Percentiles rank a stretch among this genome's conserved stretches.
phyloP scores from a whole-genome alignment of 2,797 vertebrate species.

The Rhinophrynus dorsalis region DNA sequence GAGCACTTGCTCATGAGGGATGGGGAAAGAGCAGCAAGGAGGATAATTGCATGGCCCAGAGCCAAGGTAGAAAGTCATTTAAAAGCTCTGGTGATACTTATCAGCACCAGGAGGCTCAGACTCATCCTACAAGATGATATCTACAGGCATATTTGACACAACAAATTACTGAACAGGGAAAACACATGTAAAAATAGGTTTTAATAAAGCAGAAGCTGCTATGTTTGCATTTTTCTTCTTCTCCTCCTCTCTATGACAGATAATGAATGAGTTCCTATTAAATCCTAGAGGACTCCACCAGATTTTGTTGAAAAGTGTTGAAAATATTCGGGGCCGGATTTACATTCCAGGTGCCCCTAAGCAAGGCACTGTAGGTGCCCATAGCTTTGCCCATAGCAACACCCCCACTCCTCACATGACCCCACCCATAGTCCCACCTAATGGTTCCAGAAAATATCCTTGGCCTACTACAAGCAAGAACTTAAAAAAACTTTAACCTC shows the following conservation, averaged over 20 bases:
- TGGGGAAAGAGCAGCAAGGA: conserved; percentile 5
- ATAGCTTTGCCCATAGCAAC: no score
- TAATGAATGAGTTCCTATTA: neutral
- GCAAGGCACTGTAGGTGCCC: no score
- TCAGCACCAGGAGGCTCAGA: neutral
- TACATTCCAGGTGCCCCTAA: no score
- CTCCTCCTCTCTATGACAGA: neutral
- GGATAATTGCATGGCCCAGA: conserved; percentile 28
- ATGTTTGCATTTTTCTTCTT: neutral
- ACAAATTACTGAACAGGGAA: neutral
- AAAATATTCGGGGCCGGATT: no score
- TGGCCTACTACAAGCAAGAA: no score
- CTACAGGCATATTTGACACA: neutral
- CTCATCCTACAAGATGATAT: neutral
- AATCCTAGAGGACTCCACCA: neutral
- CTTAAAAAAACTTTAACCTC: no score
- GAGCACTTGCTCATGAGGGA: conserved; percentile 25
- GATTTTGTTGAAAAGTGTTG: no score
- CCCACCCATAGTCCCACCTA: no score
- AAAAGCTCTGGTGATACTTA: neutral
- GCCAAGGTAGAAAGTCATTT: conserved; percentile 9
- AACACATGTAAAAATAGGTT: neutral
- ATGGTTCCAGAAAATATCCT: no score
- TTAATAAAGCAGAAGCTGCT: neutral
- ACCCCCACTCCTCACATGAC: no score